Evolutionary conservation across 2,113 vertebrate genomes (phyloP).

Genomic region (Sus scrofa): T2T-Sscrofa CM000818.6:14012001-14012500

Average conservation of each 20-base stretch:
- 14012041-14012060: not conserved
- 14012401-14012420: not conserved
- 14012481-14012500: not conserved
- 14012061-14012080: not conserved
- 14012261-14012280: slow-evolving; percentile 21
- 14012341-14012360: not conserved
- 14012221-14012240: not conserved
- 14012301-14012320: not conserved
- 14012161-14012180: not conserved
- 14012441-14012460: not conserved
- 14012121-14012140: not conserved
- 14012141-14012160: not conserved
- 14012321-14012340: slow-evolving; percentile 32
- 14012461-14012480: not conserved
- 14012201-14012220: slow-evolving; percentile 45
- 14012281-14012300: not conserved
- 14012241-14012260: not conserved
- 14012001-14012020: not conserved
- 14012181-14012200: not conserved
- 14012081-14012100: not conserved
- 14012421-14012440: not conserved
- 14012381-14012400: not conserved
- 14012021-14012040: not conserved
- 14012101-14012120: not conserved
- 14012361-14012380: not conserved